Percentiles rank a stretch among this genome's conserved stretches.
These are phyloP conservation scores for Syngnathus typhle DNA, from an alignment of 2,113 vertebrate species.

Conservation along the genomic window DNA sequence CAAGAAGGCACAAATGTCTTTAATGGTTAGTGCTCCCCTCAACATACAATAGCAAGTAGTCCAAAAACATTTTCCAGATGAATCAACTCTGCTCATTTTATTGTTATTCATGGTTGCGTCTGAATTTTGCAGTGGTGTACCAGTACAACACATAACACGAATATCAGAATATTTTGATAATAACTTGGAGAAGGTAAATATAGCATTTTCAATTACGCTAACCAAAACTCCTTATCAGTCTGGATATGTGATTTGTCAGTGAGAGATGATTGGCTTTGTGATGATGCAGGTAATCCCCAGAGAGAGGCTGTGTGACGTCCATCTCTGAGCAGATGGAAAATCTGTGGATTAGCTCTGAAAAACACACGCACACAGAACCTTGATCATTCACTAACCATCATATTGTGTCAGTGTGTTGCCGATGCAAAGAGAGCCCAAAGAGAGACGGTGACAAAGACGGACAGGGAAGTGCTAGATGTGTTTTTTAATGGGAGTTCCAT, in stretches of 20 bases:
- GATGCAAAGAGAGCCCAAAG: background rate
- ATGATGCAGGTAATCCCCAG: slow-evolving; percentile 50
- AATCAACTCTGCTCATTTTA: too few species aligned
- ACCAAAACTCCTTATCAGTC: background rate
- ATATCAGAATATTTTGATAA: background rate
- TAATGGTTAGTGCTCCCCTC: too few species aligned
- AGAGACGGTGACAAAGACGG: background rate
- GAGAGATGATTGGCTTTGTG: slow-evolving; percentile 29
- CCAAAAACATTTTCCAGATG: too few species aligned
- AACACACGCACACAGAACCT: slow-evolving; percentile 14
- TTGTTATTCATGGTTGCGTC: too few species aligned
- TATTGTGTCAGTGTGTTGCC: background rate
- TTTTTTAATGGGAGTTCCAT: background rate
- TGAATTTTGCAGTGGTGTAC: too few species aligned
- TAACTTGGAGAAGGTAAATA: background rate
- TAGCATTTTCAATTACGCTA: background rate
- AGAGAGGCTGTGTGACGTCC: slow-evolving; percentile 36
- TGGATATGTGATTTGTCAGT: background rate
- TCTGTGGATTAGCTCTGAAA: slow-evolving; percentile 49
- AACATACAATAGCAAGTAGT: too few species aligned
- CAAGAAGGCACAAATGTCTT: too few species aligned
- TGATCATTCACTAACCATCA: background rate
- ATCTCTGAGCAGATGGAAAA: slow-evolving; percentile 54
- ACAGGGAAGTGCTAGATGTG: background rate
- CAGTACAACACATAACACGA: background rate